Conservation (phyloP, 30 jellyfish, hydroid and myxozoan species). For the Aurelia aurita complex sp. Pacific region DNA sequence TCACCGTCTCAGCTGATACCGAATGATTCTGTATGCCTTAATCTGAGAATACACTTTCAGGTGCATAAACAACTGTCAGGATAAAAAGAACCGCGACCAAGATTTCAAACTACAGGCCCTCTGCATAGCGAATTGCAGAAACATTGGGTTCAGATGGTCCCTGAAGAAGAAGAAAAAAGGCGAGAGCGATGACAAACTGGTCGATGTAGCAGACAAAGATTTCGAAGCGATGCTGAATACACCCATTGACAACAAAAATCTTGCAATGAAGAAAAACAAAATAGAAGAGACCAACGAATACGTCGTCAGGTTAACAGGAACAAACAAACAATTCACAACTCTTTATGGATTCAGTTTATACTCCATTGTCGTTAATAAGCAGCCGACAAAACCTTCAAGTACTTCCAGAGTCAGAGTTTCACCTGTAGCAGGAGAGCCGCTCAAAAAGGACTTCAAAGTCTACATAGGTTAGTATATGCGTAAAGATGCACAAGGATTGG, state of each 20-base stretch:
- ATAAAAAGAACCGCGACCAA: conserved; percentile 38
- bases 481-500: too few relatives aligned
- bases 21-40: too few relatives aligned
- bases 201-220: neutral
- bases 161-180: conserved; percentile 30
- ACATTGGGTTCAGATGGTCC: conserved; percentile 32
- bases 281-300: neutral
- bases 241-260: conserved; percentile 26
- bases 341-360: conserved; percentile 42
- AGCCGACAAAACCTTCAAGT: conserved; percentile 26
- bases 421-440: conserved; percentile 41
- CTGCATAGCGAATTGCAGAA: conserved; percentile 28
- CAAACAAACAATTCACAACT: neutral
- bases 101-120: conserved; percentile 47
- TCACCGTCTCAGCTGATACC: too few relatives aligned
- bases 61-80: conserved; percentile 32
- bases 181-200: conserved; percentile 17
- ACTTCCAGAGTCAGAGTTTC: neutral
- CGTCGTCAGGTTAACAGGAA: conserved; percentile 27
- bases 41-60: neutral
- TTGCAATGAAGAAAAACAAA: conserved; percentile 26
- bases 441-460: conserved; percentile 22
- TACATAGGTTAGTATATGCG: conserved; percentile 5
- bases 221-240: conserved; percentile 9
- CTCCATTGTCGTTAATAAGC: conserved; percentile 25